Base-by-base conservation (phyloP, 2,888 invertebrate genomes). In the Venusia cambrica region DNA sequence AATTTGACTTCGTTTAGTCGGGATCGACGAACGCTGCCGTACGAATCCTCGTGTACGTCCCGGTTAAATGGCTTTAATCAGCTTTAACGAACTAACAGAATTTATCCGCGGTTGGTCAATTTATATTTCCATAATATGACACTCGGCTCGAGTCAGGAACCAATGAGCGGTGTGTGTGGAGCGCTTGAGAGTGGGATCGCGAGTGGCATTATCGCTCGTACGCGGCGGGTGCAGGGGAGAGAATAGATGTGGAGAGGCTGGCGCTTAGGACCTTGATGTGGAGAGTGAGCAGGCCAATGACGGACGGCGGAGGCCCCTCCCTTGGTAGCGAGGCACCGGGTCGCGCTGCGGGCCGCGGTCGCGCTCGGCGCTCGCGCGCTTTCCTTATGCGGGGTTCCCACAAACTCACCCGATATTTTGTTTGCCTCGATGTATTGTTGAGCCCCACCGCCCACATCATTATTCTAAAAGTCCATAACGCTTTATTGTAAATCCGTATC, bases 41-140 rank as follows among this genome's bases (percentile, higher is more conserved):
- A 71, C 81, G 84, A 73, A 73, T 74, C 79, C 75, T 72, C 72
- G 78, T 73, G 74, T 71, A 73, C 78, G 81, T 77, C 73, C 80
- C 74, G 81, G 80, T 85, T 87, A 87, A 87, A 87, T 87, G 87
- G 75, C 87, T 87, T 85, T 87, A 87, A 87, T 87, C 87, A 87
- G 79, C 87, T 83, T 85, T 87, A 87, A 85, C 87, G 83, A 87
- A 88, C 87, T 88, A 87, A 87, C 84, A 77, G 76, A 85, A 81
- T 84, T 85, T 80, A 81, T 66, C 83, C 74, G 71, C 80, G 83
- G 87, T 88, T 87, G 87, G 87, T 80, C 88, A 87, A 87, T 87
- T 87, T 88, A 88, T 88, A 88, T 87, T 87, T 81, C 78, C 77
- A 87, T 87, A 83, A 84, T 81, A 76, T 71, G 68, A 55, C 56